Conservation (phyloP, 2,888 invertebrate species). For the Omphaloscelis lunosa region DNA sequence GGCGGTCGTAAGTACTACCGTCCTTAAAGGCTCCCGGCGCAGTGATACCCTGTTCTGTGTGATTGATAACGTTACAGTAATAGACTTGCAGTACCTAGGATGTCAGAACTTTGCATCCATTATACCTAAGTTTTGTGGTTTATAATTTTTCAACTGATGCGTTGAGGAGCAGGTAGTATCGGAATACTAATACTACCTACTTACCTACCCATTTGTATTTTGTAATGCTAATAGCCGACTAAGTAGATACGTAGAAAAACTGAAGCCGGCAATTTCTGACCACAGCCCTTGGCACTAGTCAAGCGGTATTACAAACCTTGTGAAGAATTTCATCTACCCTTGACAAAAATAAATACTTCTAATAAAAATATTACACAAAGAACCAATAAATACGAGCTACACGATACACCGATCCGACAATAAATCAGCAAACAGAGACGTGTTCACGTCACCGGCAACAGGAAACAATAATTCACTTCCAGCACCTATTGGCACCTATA, state of each 20-base stretch:
- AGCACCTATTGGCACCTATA: neutral
- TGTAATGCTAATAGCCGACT: neutral
- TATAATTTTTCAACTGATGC: neutral
- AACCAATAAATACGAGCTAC: slow-evolving; percentile 7
- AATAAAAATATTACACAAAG: neutral
- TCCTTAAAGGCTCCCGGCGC: no score
- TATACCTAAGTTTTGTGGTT: no score
- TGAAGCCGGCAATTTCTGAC: neutral
- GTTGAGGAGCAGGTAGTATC: neutral
- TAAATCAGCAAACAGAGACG: slow-evolving; percentile 9
- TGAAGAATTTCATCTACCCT: neutral
- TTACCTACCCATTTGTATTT: neutral
- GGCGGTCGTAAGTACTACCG: no score
- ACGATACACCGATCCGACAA: slow-evolving; percentile 2
- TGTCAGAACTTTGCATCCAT: neutral
- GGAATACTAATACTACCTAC: neutral
- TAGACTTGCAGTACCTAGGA: neutral
- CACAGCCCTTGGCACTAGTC: neutral
- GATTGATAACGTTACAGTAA: neutral
- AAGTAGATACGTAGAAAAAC: neutral
- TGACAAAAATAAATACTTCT: neutral
- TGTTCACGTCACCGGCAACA: slow-evolving; percentile 22
- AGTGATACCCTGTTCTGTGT: no score
- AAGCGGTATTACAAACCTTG: neutral
- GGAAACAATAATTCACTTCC: slow-evolving; percentile 41